Conservation (phyloP, 37 sponge, comb jelly and placozoan species). For the Aplysina aerophoba region DNA sequence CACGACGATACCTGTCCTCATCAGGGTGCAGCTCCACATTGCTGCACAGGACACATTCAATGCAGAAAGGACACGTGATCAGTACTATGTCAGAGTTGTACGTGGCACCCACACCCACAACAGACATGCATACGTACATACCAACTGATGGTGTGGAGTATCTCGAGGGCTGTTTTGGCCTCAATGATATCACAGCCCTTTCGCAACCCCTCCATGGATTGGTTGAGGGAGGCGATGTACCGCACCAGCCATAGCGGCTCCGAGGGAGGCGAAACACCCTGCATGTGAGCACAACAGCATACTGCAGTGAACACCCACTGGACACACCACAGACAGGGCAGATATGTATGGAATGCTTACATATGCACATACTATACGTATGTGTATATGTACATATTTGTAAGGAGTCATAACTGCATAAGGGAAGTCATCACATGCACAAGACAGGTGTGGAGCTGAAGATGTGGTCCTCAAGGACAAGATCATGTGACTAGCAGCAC, state of each 20-base stretch:
- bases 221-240: conserved; percentile 55
- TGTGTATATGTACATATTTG: background rate
- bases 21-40: conserved; percentile 62
- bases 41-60: conserved; percentile 24
- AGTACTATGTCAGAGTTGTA: background rate
- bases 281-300: background rate
- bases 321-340: background rate
- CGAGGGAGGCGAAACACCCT: background rate
- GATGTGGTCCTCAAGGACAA: background rate
- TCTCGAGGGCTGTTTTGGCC: conserved; percentile 56
- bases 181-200: conserved; percentile 37
- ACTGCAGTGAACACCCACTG: too few species aligned
- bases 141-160: conserved; percentile 65
- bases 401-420: too few species aligned
- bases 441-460: too few species aligned
- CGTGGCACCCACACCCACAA: conserved; percentile 27
- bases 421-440: too few species aligned
- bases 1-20: conserved; percentile 66
- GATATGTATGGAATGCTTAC: too few species aligned
- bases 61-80: background rate
- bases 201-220: conserved; percentile 51
- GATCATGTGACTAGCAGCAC: too few species aligned
- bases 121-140: conserved; percentile 14
- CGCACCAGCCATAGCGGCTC: conserved; percentile 66
- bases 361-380: conserved; percentile 1